A percentile compares a stretch with the other conserved stretches of the same genome.
These are phyloP conservation scores for Caenorhabditis doughertyi DNA, from an alignment of 2,888 invertebrate species.

Conservation along the genomic window DNA sequence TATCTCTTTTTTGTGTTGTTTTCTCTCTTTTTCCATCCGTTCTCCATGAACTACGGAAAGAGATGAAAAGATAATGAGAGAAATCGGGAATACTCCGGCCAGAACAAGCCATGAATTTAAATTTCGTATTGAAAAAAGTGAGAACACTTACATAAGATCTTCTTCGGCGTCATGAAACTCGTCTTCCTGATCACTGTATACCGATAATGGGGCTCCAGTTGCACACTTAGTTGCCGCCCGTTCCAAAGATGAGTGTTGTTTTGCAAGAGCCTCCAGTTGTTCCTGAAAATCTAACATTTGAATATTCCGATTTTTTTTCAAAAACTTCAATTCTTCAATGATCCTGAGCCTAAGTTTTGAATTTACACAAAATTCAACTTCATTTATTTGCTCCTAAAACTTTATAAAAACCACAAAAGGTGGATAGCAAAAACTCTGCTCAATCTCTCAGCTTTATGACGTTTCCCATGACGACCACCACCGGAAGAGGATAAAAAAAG, in stretches of 20 bases:
- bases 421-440: neutral
- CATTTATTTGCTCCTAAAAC: neutral
- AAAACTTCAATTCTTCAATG: too few species aligned
- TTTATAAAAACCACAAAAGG: neutral
- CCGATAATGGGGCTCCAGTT: slow-evolving; percentile 66
- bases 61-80: slow-evolving; percentile 15
- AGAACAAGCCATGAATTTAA: neutral
- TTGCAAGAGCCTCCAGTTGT: slow-evolving; percentile 96
- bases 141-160: slow-evolving; percentile 68
- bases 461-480: slow-evolving; percentile 33
- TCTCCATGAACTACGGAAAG: neutral
- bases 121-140: neutral
- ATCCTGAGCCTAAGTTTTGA: too few species aligned
- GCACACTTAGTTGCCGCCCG: slow-evolving; percentile 86
- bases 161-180: slow-evolving; percentile 87
- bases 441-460: neutral
- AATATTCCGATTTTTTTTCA: too few species aligned
- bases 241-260: slow-evolving; percentile 96
- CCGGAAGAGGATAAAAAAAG: neutral
- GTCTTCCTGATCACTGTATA: slow-evolving; percentile 84
- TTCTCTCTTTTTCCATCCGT: neutral
- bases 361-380: too few species aligned
- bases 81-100: slow-evolving; percentile 10
- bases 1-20: slow-evolving; percentile 9
- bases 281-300: slow-evolving; percentile 86